Evolutionary conservation across 2,113 vertebrate genomes (phyloP).

Genomic region (Choloepus hoffmanni): DNA sequence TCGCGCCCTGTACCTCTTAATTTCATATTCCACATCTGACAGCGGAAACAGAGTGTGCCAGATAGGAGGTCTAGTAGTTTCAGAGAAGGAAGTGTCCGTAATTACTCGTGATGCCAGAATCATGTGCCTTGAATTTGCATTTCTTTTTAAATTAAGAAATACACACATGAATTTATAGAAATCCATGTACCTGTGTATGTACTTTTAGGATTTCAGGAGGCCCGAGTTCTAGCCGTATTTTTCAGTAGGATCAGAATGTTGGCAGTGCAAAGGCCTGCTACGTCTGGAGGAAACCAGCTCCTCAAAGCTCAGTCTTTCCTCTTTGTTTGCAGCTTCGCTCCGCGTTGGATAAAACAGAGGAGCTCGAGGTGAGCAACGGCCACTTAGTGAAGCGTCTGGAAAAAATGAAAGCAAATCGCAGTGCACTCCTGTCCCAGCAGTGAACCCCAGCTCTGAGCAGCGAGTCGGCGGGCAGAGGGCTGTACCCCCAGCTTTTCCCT

Average conservation of each 20-base stretch:
- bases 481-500: constrained; percentile 27
- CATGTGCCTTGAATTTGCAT: not conserved
- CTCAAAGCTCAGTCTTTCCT: not conserved
- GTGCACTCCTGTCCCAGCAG: constrained; percentile 93
- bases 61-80: not conserved
- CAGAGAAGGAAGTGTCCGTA: not conserved
- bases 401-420: constrained; percentile 96
- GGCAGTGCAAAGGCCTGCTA: not conserved
- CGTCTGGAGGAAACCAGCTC: not conserved
- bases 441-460: not conserved
- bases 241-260: not conserved
- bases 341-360: constrained; percentile 95
- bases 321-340: constrained; percentile 90
- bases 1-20: not conserved
- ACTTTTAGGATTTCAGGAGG: not conserved
- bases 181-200: rapidly evolving
- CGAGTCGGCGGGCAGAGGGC: constrained; percentile 10
- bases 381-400: constrained; percentile 96
- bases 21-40: not conserved
- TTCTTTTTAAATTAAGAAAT: not conserved
- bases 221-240: rapidly evolving
- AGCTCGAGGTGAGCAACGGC: constrained; percentile 96
- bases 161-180: not conserved
- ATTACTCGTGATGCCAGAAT: not conserved
- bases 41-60: rapidly evolving